phyloP scores from a whole-genome alignment of 1,140 invertebrate genomes.

The Lordiphosa collinella region DNA sequence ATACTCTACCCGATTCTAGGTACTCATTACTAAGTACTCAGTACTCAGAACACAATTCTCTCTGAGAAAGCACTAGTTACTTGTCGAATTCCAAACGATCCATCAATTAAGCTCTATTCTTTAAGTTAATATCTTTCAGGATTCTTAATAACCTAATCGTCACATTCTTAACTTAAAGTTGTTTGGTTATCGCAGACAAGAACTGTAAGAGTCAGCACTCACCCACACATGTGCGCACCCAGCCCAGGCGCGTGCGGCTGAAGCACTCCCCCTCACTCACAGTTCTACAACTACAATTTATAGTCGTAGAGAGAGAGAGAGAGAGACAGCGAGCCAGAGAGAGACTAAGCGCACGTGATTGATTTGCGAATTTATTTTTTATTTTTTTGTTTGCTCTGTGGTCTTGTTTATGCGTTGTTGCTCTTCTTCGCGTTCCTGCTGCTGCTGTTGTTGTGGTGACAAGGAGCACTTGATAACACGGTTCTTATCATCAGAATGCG shows the following conservation, averaged over 20 bases:
- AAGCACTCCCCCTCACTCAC: background rate
- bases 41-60: too few species aligned
- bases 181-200: slow-evolving; percentile 4
- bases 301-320: background rate
- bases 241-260: slow-evolving; percentile 26
- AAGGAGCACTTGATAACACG: slow-evolving; percentile 50
- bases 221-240: background rate
- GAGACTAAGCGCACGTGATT: slow-evolving; percentile 33
- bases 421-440: slow-evolving; percentile 20
- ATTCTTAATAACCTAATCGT: too few species aligned
- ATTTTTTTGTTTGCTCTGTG: background rate
- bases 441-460: slow-evolving; percentile 12
- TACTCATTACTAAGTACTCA: too few species aligned
- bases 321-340: background rate
- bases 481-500: slow-evolving; percentile 34
- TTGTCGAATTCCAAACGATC: background rate
- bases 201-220: background rate
- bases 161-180: slow-evolving; percentile 13
- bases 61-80: too few species aligned
- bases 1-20: too few species aligned
- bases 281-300: background rate
- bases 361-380: slow-evolving; percentile 31
- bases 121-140: too few species aligned
- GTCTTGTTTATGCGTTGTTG: background rate
- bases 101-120: background rate